Base-by-base conservation (phyloP, 2,113 vertebrate species). In the Hipposideros armiger region DNA sequence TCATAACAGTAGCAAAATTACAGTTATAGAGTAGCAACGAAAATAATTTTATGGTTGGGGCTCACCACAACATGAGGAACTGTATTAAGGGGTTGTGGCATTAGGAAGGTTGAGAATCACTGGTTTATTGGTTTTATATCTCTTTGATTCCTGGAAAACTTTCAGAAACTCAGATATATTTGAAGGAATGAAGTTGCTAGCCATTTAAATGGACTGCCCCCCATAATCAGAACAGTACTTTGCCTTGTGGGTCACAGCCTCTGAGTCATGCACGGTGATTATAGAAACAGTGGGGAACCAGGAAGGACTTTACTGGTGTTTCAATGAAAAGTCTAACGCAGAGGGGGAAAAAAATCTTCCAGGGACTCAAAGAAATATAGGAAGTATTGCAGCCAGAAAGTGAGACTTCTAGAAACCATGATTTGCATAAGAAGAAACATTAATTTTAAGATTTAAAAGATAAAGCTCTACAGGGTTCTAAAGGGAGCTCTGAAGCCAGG, bases 391-490 rank as follows among this genome's bases (percentile, higher is more conserved):
- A 82, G 92, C 67, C 47, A 76, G 66, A 90, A 52, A 58, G 16
- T 47, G 64, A 74, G 62, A 80, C 72, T 81, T 95, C 52, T 28
- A 45, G 72, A 80, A 85, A 58, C 19, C 36, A 24, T 66, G 16
- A 78, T 17, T 83, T 30, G 19, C 20, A 60, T 60, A 50, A 77
- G 36, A 69, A 87, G 52, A 96, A 82, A 70, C 62, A n/a, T 32
- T 54, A 62, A 72, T 56, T 40, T 90, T 42, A 92, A 73, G 81
- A 91, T 50, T 87, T 64, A n/a, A 74, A 85, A 87, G 47, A 91
- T 17, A 85, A 73, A 32, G 9, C 62, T 76, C 66, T 86, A 45
- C 47, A 93, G 30, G 73, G 80, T 74, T n/a, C n/a, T n/a, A n/a
- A 76, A 52, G 7, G 22, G 40, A 32, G 14, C 16, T 40, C 64